Base-by-base conservation (phyloP, 2,797 vertebrate species). In the Garrulus glandarius region DNA sequence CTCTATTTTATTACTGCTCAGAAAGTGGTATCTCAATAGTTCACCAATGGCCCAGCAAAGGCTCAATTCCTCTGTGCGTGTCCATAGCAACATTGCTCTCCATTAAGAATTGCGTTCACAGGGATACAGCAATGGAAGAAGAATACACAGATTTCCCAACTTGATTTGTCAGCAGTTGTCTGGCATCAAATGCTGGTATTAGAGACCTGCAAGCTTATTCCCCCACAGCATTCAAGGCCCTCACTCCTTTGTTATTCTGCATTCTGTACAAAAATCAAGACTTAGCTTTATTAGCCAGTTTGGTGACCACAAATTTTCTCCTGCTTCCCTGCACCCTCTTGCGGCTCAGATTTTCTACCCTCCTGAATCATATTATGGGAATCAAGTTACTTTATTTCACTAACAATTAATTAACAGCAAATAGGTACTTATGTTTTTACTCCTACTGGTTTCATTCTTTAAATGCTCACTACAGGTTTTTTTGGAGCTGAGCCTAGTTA, bases 1-100 rank as follows among this genome's bases (percentile, higher is more conserved):
- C 60, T 85, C 39, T 81, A 53, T 92, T 92, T 95, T 93, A 89
- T 93, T 92, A 91, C 57, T 81, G 65, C 60, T 89, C 76, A 49
- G 39, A 69, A 92, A 69, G 65, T 32, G 72, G 22, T 63, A 82
- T 59, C 47, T 93, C 76, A 32, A 0, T 86, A 88, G 76, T 44
- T 84, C 65, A 93, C 36, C 72, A 79, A 19, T 12, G 49, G 34
- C 74, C 75, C 6, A 0, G 79, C 53, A 81, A 74, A 91, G 41
- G 50, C 60, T 91, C 30, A 3, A 17, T 75, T 95, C 76, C 74
- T 47, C 72, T 46, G 79, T 84, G 72, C 87, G n/a, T 81, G 91
- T 85, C 85, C 69, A 27, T 0, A 87, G 65, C 84, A 78, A 46
- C 6, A 8, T 80, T 75, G 32, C 15, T 88, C 34, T 84, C 65